phyloP scores from a whole-genome alignment of 2,113 vertebrate species.

The Phylloscopus trochiloides region DNA sequence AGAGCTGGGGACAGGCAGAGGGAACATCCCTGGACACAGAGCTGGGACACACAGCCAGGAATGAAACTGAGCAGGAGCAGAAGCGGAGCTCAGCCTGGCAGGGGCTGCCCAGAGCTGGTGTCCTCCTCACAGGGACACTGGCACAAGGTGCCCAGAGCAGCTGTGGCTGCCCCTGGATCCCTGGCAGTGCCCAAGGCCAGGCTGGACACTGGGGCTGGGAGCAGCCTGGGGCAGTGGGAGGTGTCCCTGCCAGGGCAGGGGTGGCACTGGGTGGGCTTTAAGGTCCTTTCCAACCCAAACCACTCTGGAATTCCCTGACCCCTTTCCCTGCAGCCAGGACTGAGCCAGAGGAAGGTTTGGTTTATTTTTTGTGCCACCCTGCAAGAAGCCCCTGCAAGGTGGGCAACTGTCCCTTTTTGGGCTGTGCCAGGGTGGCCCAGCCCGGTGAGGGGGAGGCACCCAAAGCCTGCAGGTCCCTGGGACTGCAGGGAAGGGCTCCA shows the following conservation, averaged over 20 bases:
- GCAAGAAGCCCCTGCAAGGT: background rate
- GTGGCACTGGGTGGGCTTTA: background rate
- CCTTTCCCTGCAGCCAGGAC: background rate
- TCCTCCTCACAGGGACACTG: background rate
- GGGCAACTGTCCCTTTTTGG: background rate
- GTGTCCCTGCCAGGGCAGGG: background rate
- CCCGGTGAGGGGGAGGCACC: accelerated
- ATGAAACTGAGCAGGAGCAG: background rate
- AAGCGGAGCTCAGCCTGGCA: background rate
- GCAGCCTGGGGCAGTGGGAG: background rate
- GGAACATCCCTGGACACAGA: background rate
- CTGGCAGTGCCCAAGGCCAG: background rate
- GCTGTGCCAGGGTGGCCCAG: background rate
- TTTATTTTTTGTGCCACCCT: background rate
- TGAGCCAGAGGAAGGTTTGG: accelerated
- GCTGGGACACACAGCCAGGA: background rate
- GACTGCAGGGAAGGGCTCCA: background rate
- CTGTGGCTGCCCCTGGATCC: background rate
- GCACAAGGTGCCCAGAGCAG: background rate
- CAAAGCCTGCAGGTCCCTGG: background rate
- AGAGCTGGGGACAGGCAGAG: background rate
- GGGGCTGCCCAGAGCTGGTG: background rate
- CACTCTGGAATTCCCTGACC: background rate
- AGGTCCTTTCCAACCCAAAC: background rate
- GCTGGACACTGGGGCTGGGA: background rate